These are phyloP conservation scores for Phrynocephalus versicolor DNA, from an alignment of 2,113 vertebrate genomes.

Conservation along the genomic window DNA sequence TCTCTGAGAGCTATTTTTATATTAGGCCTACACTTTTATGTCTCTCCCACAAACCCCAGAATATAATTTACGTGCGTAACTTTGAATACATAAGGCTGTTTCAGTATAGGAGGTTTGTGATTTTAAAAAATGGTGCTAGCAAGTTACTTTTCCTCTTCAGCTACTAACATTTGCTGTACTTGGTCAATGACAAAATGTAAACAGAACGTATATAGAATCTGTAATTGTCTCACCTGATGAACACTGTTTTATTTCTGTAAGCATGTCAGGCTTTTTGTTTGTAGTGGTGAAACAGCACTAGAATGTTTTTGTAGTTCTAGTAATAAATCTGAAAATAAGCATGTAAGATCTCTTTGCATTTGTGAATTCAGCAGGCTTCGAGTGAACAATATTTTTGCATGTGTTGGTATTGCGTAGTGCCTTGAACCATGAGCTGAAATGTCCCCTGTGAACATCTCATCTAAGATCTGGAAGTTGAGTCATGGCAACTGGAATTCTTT, in stretches of 20 bases:
- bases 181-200: constrained; percentile 4
- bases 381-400: not conserved
- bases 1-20: constrained; percentile 43
- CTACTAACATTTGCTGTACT: not conserved
- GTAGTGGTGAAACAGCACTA: accelerated
- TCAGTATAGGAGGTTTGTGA: not conserved
- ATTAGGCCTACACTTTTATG: not conserved
- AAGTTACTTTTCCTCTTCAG: accelerated
- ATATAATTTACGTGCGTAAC: not conserved
- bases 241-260: constrained; percentile 16
- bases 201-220: not conserved
- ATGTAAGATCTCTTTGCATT: accelerated
- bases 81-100: not conserved
- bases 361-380: constrained; percentile 13
- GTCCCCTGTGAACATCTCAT: too few relatives aligned
- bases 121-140: not conserved
- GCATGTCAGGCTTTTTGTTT: not conserved
- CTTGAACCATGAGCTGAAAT: not conserved
- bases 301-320: constrained; percentile 21
- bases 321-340: not conserved
- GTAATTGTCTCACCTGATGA: constrained; percentile 9
- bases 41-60: not conserved
- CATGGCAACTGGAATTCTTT: too few relatives aligned
- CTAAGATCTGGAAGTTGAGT: too few relatives aligned
- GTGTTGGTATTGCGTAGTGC: not conserved